Evolutionary conservation across 1,140 invertebrate genomes (phyloP).

Genomic region (Neuroterus valhalla): DNA sequence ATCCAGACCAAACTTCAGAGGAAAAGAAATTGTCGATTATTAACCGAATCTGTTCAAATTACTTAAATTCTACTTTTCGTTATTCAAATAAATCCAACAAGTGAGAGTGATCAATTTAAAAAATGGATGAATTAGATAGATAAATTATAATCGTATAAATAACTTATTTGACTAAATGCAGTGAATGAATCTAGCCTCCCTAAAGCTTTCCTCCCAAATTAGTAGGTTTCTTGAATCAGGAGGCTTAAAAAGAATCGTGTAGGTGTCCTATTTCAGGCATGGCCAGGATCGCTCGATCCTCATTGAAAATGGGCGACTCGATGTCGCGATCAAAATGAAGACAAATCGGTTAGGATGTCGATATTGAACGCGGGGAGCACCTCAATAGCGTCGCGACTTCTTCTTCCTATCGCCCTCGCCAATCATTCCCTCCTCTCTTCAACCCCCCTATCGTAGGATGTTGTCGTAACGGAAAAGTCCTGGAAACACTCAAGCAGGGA

Average conservation of each 20-base stretch:
- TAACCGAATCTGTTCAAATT: too few species aligned
- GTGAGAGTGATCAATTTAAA: too few species aligned
- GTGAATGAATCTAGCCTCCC: neutral
- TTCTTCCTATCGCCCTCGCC: constrained; percentile 6
- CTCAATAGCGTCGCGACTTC: constrained; percentile 35
- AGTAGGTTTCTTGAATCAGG: neutral
- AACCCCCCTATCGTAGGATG: constrained; percentile 3
- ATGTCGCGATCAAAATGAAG: constrained; percentile 67
- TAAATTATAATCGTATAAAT: too few species aligned
- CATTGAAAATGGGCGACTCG: constrained; percentile 67
- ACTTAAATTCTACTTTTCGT: too few species aligned
- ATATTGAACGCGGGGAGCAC: constrained; percentile 56
- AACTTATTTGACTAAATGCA: too few species aligned
- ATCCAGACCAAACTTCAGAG: too few species aligned
- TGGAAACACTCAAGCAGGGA: neutral
- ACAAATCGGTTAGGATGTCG: constrained; percentile 64
- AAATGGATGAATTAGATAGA: too few species aligned
- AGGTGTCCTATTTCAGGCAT: constrained; percentile 41
- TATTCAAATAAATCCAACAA: too few species aligned
- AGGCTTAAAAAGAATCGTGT: constrained; percentile 44
- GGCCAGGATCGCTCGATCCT: constrained; percentile 51
- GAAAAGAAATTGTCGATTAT: too few species aligned
- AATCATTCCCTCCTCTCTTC: neutral
- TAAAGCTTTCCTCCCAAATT: constrained; percentile 5
- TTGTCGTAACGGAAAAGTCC: constrained; percentile 35